These are phyloP conservation scores for Cantharis flavilabris DNA, from an alignment of 2,888 invertebrate genomes.

Conservation along the genomic window DNA sequence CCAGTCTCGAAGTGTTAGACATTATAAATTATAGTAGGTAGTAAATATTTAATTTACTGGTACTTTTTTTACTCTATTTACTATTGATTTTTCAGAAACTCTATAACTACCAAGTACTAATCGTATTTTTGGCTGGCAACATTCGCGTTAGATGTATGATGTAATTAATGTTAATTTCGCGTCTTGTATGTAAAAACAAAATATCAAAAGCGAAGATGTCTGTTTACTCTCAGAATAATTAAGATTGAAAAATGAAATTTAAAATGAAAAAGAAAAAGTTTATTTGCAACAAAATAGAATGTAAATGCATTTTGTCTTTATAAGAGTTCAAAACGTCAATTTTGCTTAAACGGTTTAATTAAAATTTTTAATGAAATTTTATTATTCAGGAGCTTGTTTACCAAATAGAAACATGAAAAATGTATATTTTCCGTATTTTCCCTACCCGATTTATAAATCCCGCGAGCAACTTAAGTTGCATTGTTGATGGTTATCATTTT, in stretches of 20 bases:
- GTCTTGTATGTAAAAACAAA: background rate
- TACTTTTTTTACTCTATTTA: background rate
- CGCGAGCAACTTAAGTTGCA: background rate
- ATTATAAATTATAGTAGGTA: background rate
- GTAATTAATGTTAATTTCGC: background rate
- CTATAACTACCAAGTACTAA: background rate
- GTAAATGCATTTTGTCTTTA: slow-evolving; percentile 23
- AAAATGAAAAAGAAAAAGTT: slow-evolving; percentile 21
- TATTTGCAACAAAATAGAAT: slow-evolving; percentile 18
- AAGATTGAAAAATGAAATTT: slow-evolving; percentile 10
- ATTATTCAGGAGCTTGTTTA: slow-evolving; percentile 24
- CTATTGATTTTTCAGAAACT: background rate
- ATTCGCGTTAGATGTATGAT: background rate
- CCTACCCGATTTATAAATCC: background rate
- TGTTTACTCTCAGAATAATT: background rate
- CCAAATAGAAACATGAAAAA: slow-evolving; percentile 16
- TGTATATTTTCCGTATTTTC: slow-evolving; percentile 11
- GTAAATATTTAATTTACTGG: background rate
- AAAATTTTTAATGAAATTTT: slow-evolving; percentile 30
- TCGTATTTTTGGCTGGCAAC: background rate
- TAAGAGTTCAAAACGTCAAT: slow-evolving; percentile 28
- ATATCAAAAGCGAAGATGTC: background rate
- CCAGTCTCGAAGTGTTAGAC: no score
- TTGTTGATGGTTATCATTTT: background rate
- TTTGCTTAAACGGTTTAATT: slow-evolving; percentile 30